Conservation (phyloP, 2,113 vertebrate species). For the Meleagris gallopavo region DNA sequence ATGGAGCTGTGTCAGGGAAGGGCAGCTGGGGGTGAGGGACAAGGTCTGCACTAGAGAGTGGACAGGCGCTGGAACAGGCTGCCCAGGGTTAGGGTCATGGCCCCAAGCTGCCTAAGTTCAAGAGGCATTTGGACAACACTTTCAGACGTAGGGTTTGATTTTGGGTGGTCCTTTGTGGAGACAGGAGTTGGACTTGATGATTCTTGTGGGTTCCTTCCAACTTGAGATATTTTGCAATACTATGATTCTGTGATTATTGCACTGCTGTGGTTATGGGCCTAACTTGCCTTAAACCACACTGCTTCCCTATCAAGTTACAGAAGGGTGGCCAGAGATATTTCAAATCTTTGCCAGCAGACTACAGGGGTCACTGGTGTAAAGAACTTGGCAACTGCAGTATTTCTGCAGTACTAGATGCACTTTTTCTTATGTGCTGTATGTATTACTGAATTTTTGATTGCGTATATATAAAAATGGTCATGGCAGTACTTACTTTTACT, state of each 20-base stretch:
- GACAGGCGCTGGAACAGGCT: too few relatives aligned
- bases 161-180: too few relatives aligned
- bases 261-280: background rate
- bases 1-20: too few relatives aligned
- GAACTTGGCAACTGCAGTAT: background rate
- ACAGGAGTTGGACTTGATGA: too few relatives aligned
- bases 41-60: too few relatives aligned
- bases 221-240: too few relatives aligned
- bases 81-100: too few relatives aligned
- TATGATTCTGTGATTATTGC: background rate
- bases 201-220: too few relatives aligned
- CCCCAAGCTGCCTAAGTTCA: too few relatives aligned
- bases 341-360: background rate
- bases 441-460: slow-evolving; percentile 9
- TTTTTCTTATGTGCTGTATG: background rate
- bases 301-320: background rate
- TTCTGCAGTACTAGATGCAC: background rate
- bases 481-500: slow-evolving; percentile 38
- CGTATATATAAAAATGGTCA: background rate
- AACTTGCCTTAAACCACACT: slow-evolving; percentile 14
- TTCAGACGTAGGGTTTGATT: too few relatives aligned
- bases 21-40: too few relatives aligned
- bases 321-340: background rate
- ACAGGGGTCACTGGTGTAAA: background rate
- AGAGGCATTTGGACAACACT: too few relatives aligned